Evolutionary conservation across 2,888 invertebrate genomes (phyloP).

Genomic region (Metopia argyrocephala): DNA sequence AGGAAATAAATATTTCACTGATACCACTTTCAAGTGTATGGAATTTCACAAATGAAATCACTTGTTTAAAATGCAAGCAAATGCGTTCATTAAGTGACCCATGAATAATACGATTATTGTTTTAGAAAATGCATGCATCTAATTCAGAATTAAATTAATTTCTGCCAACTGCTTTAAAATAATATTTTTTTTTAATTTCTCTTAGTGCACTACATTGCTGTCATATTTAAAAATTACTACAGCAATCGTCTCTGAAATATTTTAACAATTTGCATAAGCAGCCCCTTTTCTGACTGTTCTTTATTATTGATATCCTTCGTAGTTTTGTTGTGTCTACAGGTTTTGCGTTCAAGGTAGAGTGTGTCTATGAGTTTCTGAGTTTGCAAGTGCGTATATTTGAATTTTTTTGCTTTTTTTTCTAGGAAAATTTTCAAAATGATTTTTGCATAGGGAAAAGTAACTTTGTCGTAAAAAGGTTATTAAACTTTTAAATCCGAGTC

Average conservation of each 20-base stretch:
- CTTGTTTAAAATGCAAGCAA: too few relatives aligned
- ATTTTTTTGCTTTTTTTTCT: too few relatives aligned
- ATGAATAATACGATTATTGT: too few relatives aligned
- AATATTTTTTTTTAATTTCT: conserved; percentile 9
- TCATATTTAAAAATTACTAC: conserved; percentile 16
- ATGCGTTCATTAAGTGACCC: too few relatives aligned
- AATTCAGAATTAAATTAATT: too few relatives aligned
- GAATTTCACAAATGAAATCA: too few relatives aligned
- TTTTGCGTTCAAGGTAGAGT: not conserved
- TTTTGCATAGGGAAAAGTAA: conserved; percentile 10
- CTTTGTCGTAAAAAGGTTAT: conserved; percentile 32
- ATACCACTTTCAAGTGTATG: too few relatives aligned
- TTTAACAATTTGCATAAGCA: conserved; percentile 44
- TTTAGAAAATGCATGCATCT: too few relatives aligned
- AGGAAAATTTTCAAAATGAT: conserved; percentile 12
- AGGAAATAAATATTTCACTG: too few relatives aligned
- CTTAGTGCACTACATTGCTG: conserved; percentile 11
- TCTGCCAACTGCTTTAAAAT: too few relatives aligned
- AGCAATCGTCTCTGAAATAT: conserved; percentile 30
- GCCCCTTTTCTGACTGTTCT: conserved; percentile 10
- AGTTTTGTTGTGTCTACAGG: conserved; percentile 12
- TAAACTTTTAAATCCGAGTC: conserved; percentile 46
- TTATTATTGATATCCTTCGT: conserved; percentile 49
- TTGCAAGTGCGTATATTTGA: not conserved
- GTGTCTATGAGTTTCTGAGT: not conserved